Conservation (phyloP, 2,888 invertebrate species). For the Caenorhabditis auriculariae region DNA sequence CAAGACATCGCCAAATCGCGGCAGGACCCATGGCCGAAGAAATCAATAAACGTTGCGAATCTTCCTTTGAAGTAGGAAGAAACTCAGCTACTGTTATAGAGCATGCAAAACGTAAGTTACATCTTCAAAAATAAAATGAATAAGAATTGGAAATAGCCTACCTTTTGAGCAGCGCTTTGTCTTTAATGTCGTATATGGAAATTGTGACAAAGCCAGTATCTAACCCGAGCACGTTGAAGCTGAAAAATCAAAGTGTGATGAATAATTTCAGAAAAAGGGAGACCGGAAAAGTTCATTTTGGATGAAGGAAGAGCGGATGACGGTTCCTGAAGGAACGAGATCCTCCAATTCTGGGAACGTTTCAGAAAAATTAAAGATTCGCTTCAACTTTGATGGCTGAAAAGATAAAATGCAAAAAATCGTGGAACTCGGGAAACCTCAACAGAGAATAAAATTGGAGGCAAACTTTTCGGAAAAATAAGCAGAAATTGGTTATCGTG, state of each 20-base stretch:
- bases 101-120: too few species aligned
- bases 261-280: too few species aligned
- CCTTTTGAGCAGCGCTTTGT: conserved; percentile 26
- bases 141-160: not conserved
- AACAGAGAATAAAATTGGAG: too few species aligned
- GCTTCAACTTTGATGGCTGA: too few species aligned
- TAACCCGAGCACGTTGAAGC: conserved; percentile 22
- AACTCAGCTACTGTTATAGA: conserved; percentile 28
- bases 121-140: too few species aligned
- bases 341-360: conserved; percentile 26
- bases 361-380: conserved; percentile 28
- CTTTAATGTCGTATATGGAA: conserved; percentile 22
- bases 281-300: conserved; percentile 16
- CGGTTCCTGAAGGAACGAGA: conserved; percentile 20
- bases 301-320: conserved; percentile 14
- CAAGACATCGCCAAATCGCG: conserved; percentile 18
- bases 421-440: too few species aligned
- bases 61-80: conserved; percentile 13
- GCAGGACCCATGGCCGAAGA: conserved; percentile 30
- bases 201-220: conserved; percentile 24
- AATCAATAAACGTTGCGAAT: conserved; percentile 16
- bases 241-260: too few species aligned
- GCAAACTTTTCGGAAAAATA: too few species aligned
- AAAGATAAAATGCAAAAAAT: too few species aligned
- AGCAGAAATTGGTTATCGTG: too few species aligned